phyloP scores from a whole-genome alignment of 2,888 invertebrate species.

The Plebejus anna region DNA sequence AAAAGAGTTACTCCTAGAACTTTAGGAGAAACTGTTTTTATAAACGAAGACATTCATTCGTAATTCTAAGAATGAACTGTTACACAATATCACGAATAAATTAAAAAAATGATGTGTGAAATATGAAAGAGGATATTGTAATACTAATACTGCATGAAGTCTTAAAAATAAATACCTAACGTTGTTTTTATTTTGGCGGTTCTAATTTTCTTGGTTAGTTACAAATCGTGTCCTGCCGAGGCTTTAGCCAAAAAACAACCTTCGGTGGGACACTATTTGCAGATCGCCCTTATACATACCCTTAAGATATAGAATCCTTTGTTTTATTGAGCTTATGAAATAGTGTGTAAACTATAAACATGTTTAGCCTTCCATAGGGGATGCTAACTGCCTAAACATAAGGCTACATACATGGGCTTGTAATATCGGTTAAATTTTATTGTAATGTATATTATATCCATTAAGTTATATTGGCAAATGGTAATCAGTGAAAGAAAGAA shows the following conservation, averaged over 20 bases:
- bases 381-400: slow-evolving; percentile 20
- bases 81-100: background rate
- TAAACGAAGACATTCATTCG: background rate
- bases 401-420: slow-evolving; percentile 18
- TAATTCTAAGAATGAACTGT: background rate
- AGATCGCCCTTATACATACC: background rate
- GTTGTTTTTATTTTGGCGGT: background rate
- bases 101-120: background rate
- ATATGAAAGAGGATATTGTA: background rate
- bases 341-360: background rate
- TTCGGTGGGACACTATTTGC: background rate
- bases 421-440: slow-evolving; percentile 1
- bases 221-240: background rate
- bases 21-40: background rate
- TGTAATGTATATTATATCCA: background rate
- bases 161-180: background rate
- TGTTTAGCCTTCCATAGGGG: slow-evolving; percentile 22
- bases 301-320: slow-evolving; percentile 1
- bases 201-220: background rate
- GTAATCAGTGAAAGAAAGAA: slow-evolving; percentile 4
- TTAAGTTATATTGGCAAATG: slow-evolving; percentile 5
- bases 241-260: background rate
- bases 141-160: background rate
- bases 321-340: background rate
- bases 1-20: background rate